Percentiles rank a stretch among this genome's conserved stretches.
Conservation (phyloP, 2,113 vertebrate species). For the Anhinga rufa region DNA sequence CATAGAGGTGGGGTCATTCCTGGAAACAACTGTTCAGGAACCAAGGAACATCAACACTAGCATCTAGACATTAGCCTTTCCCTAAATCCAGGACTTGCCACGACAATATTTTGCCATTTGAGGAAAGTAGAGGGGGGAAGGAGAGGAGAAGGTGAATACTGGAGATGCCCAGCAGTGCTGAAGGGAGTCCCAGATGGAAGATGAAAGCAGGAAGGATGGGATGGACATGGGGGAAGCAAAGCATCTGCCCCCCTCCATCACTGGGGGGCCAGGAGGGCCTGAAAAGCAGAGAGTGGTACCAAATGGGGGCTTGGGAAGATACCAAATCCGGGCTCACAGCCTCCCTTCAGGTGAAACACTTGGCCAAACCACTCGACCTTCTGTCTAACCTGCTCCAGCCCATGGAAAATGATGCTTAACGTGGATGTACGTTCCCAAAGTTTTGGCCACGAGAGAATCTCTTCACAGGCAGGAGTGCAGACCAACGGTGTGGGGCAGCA, state of each 20-base stretch:
- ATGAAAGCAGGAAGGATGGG: not conserved
- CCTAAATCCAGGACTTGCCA: not conserved
- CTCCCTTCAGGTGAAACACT: not conserved
- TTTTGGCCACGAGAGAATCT: not conserved
- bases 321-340: not conserved
- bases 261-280: no score
- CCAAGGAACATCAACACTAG: not conserved
- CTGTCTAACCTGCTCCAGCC: not conserved
- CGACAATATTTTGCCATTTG: not conserved
- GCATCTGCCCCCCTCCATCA: not conserved
- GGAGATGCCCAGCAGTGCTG: not conserved
- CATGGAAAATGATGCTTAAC: rapidly evolving
- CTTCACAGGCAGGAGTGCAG: not conserved
- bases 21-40: not conserved
- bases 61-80: not conserved
- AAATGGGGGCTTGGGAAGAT: not conserved
- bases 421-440: not conserved
- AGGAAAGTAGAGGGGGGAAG: not conserved
- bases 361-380: not conserved
- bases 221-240: not conserved
- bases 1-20: rapidly evolving
- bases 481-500: not conserved
- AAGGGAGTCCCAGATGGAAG: not conserved
- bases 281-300: not conserved
- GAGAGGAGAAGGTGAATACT: not conserved